Evolutionary conservation across 1,140 invertebrate species (phyloP), one percentile per base, ranked within the genome.

Genomic region (Cryptotermes secundus): DNA sequence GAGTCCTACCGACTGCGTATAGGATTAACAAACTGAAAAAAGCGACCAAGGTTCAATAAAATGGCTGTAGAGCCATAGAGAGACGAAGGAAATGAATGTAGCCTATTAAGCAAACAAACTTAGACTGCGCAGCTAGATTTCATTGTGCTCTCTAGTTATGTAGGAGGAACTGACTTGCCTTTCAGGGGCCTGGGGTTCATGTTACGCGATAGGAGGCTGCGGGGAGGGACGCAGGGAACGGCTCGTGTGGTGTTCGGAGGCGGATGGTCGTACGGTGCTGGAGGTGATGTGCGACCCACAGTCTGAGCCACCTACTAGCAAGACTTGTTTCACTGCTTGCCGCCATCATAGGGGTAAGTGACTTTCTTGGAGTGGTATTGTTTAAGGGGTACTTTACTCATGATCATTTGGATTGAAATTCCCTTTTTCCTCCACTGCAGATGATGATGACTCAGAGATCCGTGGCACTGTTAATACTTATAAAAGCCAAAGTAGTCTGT

Each of bases 271-370:
- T 1, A 85, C 86, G 3, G 84, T 85, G 42, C 86, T 86, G n/a
- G 82, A 86, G 65, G 85, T 80, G 80, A 82, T 85, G 31, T 86
- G 86, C 53, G 86, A 86, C 34, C 79, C 79, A 14, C 42, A 31
- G 16, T 53, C 53, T 16, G 34, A 83, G 31, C 86, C 86, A 38
- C 34, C 82, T 6, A 79, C 38, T 4, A 84, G 31, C 81, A 86
- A 86, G 81, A 53, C 84, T 34, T 86, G 86, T 36, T 86, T 86
- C 84, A 83, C 80, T 9, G 86, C 86, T 34, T 86, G 86, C 59
- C 59, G 84, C n/a, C 86, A 86, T 59, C 86, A 86, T 38, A 83
- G 83, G 83, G 86, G 84, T 86, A 80, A 49, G 84, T n/a, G 7
- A 38, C 9, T n/a, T 34, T 4, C 80, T 2, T 81, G 14, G n/a